Base-by-base conservation (phyloP, 1,140 invertebrate species). In the Drosophila pachea region DNA sequence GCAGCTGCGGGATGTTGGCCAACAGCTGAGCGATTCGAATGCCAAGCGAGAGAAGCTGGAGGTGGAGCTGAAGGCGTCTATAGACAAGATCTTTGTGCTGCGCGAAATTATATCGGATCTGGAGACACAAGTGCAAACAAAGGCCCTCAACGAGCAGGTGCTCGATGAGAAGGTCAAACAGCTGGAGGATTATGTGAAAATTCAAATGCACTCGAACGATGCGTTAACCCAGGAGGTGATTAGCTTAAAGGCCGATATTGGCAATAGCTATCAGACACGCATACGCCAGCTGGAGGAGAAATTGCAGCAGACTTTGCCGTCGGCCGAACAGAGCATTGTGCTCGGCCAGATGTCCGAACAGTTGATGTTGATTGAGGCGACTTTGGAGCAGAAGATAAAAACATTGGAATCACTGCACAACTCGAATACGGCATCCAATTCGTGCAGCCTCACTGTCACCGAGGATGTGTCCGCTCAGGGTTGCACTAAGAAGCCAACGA, bases 31-130 rank as follows among this genome's bases (percentile, higher is more conserved):
- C 1, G 92, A 94, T 11, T 84, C 92, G 1, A 92, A 93, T 69
- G 78, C 90, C 0, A 92, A 91, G 45, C 93, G 92, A 70, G 89
- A 91, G 0, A 91, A 92, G 47, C 76, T 92, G 0, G 93, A 95
- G 76, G 89, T 89, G 0, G 94, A 95, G 66, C 87, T 94, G 0
- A 93, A 94, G 86, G 92, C 92, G 3, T 92, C 93, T 0, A 90
- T 93, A 11, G 94, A 95, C 7, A 95, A 96, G 86, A 93, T 95
- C 14, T 90, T 91, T 62, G 90, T 94, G 6, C 89, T 95, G 4
- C 90, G 94, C 35, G 94, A 96, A 38, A 94, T 96, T 49, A 95
- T 97, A 43, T 88, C 90, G 1, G 94, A 95, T 65, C 88, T 95
- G 33, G 95, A 96, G 76, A 90, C 89, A 7, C 94, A 95, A 70